Evolutionary conservation across 1,140 invertebrate species (phyloP).

Genomic region (Tetramorium alpestre): DNA sequence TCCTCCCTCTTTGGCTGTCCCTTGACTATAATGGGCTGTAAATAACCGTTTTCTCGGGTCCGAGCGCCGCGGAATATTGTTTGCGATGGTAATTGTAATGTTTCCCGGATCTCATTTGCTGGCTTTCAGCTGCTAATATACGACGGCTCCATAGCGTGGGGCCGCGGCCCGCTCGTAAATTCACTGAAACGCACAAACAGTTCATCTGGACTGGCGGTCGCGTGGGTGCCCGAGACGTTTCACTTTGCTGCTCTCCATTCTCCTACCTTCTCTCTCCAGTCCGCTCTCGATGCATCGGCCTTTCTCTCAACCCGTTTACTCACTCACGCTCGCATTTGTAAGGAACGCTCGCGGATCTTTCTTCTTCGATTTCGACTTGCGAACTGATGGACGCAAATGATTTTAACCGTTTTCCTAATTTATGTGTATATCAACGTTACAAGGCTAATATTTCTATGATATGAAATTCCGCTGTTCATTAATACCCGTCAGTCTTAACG

Average conservation of each 20-base stretch:
- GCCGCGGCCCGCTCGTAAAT: constrained; percentile 73
- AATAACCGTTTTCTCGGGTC: constrained; percentile 75
- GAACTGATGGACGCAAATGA: neutral
- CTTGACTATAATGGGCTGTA: constrained; percentile 76
- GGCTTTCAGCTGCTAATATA: constrained; percentile 81
- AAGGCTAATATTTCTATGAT: neutral
- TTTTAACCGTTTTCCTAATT: neutral
- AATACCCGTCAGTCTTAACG: neutral
- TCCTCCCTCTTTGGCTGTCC: constrained; percentile 48
- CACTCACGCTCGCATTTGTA: neutral
- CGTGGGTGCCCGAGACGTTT: constrained; percentile 79
- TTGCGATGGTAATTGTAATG: constrained; percentile 82
- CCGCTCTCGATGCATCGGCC: neutral
- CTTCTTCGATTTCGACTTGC: too few relatives aligned
- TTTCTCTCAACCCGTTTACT: neutral
- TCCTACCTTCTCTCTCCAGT: neutral
- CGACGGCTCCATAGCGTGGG: constrained; percentile 70
- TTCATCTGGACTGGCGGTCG: constrained; percentile 77
- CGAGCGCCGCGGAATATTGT: constrained; percentile 74
- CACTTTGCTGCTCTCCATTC: constrained; percentile 66
- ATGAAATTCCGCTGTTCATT: neutral
- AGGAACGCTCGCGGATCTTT: neutral
- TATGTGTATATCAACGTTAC: neutral
- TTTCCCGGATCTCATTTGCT: constrained; percentile 81
- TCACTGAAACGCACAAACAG: constrained; percentile 81